phyloP scores from a whole-genome alignment of 2,797 vertebrate species.

The Hirundo rustica region DNA sequence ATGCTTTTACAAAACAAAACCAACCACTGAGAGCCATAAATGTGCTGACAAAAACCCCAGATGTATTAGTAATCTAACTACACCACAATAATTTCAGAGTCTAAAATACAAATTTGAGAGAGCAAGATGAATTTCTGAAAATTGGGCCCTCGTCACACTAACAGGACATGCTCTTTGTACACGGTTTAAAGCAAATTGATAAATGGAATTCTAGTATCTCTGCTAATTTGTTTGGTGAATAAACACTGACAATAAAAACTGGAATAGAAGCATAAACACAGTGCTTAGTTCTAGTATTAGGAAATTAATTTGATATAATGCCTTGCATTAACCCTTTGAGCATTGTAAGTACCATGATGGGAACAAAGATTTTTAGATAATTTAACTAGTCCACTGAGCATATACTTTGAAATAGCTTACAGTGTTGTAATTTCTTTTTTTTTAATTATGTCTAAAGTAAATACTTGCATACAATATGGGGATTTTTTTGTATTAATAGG shows the following conservation, averaged over 20 bases:
- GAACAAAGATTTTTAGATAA: slow-evolving; percentile 72
- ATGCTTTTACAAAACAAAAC: slow-evolving; percentile 30
- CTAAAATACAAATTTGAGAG: neutral
- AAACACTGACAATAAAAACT: slow-evolving; percentile 69
- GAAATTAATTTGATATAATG: slow-evolving; percentile 77
- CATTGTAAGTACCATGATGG: slow-evolving; percentile 78
- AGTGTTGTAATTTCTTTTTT: slow-evolving; percentile 50
- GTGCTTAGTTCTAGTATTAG: slow-evolving; percentile 79
- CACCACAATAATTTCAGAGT: neutral
- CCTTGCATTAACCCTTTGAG: slow-evolving; percentile 85
- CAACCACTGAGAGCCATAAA: slow-evolving; percentile 19
- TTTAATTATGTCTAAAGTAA: slow-evolving; percentile 33
- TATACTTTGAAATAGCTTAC: slow-evolving; percentile 72
- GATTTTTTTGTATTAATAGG: slow-evolving; percentile 70
- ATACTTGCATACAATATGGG: slow-evolving; percentile 74
- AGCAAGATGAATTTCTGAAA: slow-evolving; percentile 68
- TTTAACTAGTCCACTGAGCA: slow-evolving; percentile 70
- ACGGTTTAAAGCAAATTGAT: slow-evolving; percentile 63
- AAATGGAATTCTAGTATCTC: slow-evolving; percentile 71
- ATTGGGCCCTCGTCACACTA: slow-evolving; percentile 70
- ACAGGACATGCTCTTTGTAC: slow-evolving; percentile 67
- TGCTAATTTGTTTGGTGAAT: slow-evolving; percentile 72
- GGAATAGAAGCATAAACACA: slow-evolving; percentile 80
- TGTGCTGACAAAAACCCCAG: neutral
- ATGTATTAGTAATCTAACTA: neutral